Percentiles rank a stretch among this genome's conserved stretches.
Evolutionary conservation across 37 sponge, comb jelly and placozoan species (phyloP).

Genomic region (Mnemiopsis leidyi): DNA sequence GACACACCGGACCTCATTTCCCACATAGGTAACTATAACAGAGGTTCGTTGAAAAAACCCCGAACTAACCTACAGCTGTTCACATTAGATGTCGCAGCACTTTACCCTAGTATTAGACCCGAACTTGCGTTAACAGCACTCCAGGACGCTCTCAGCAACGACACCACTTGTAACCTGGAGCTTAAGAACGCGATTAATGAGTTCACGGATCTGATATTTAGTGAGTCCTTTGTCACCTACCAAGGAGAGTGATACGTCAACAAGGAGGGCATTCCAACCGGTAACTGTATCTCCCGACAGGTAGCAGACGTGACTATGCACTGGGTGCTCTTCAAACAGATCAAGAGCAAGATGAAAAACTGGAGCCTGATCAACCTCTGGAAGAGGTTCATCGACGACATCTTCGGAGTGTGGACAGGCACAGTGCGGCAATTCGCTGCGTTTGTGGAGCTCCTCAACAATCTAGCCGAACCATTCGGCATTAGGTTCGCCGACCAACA

Average conservation of each 20-base stretch:
- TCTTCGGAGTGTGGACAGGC: neutral
- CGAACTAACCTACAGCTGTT: neutral
- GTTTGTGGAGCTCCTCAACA: neutral
- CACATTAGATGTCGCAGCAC: slow-evolving; percentile 5
- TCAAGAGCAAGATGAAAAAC: neutral
- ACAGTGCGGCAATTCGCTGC: neutral
- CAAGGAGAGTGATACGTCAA: neutral
- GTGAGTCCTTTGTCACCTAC: slow-evolving; percentile 13
- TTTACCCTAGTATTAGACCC: neutral
- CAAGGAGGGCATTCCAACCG: slow-evolving; percentile 15
- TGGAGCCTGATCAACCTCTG: neutral
- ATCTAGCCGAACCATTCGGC: neutral
- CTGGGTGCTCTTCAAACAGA: neutral
- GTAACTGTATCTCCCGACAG: neutral
- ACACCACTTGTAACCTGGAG: neutral
- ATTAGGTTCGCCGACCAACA: neutral
- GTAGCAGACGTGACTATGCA: neutral
- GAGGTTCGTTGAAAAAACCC: neutral
- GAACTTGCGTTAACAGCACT: neutral
- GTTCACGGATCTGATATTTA: neutral
- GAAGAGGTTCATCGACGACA: neutral
- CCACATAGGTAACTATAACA: neutral
- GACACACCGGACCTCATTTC: slow-evolving; percentile 1
- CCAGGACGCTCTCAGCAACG: neutral
- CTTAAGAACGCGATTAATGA: neutral